Evolutionary conservation across 2,797 vertebrate genomes (phyloP).

Genomic region (Typhlichthys eigenmanni): DNA sequence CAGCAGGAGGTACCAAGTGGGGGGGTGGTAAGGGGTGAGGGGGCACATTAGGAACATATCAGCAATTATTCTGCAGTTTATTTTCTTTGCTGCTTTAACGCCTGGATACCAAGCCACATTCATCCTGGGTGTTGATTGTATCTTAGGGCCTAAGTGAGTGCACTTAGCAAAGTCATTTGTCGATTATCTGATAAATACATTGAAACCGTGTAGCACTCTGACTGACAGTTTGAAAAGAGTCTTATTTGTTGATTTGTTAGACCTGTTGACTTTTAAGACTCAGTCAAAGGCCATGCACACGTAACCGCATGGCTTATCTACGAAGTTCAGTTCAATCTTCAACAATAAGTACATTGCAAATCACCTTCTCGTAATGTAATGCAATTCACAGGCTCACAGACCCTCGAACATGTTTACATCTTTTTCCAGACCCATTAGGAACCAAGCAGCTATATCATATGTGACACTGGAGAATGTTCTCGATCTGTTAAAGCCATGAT

Average conservation of each 20-base stretch:
- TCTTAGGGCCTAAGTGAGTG: constrained; percentile 57
- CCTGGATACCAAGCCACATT: constrained; percentile 68
- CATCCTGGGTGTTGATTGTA: constrained; percentile 64
- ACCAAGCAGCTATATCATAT: constrained; percentile 74
- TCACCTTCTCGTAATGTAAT: constrained; percentile 73
- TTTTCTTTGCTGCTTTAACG: constrained; percentile 76
- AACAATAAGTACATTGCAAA: constrained; percentile 61
- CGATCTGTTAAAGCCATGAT: constrained; percentile 77
- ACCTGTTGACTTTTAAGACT: constrained; percentile 8
- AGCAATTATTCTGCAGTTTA: constrained; percentile 79
- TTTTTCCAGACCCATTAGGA: constrained; percentile 78
- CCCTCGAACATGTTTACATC: constrained; percentile 77
- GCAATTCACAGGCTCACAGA: constrained; percentile 74
- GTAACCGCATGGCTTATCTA: constrained; percentile 44
- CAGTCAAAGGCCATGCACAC: constrained; percentile 15
- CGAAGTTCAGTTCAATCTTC: constrained; percentile 43
- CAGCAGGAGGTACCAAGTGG: constrained; percentile 67
- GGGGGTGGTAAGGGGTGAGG: constrained; percentile 71
- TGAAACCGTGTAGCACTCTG: constrained; percentile 43
- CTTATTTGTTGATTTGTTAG: constrained; percentile 51
- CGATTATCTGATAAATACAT: constrained; percentile 56
- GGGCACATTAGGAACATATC: constrained; percentile 83
- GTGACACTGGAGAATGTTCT: constrained; percentile 69
- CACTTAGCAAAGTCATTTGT: constrained; percentile 62
- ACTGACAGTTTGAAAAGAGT: constrained; percentile 29